Conservation (phyloP, 2,888 invertebrate species). For the Chrysolina oricalcia region DNA sequence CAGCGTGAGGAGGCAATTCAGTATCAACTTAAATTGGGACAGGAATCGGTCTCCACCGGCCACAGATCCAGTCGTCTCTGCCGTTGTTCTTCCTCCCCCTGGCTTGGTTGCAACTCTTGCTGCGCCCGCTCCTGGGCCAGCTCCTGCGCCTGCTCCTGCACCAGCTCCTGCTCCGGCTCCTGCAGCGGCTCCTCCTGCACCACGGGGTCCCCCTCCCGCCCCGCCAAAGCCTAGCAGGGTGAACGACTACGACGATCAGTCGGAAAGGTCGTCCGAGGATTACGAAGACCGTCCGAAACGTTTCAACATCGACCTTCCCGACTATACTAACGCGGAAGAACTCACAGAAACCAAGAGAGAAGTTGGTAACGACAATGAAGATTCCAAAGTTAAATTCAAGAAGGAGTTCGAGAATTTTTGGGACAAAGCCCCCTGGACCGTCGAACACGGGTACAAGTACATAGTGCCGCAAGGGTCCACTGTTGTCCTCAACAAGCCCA, state of each 20-base stretch:
- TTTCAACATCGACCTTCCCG: conserved; percentile 60
- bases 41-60: conserved; percentile 62
- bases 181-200: conserved; percentile 31
- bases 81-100: conserved; percentile 47
- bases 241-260: conserved; percentile 51
- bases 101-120: conserved; percentile 45
- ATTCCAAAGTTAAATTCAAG: conserved; percentile 57
- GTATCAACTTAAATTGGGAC: conserved; percentile 69
- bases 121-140: conserved; percentile 48
- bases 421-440: conserved; percentile 58
- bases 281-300: conserved; percentile 51
- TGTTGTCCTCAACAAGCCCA: conserved; percentile 47
- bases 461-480: conserved; percentile 54
- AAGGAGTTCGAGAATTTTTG: conserved; percentile 59
- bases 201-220: conserved; percentile 46
- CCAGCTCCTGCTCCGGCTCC: conserved; percentile 46
- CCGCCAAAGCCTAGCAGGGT: conserved; percentile 38
- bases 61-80: conserved; percentile 48
- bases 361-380: conserved; percentile 41
- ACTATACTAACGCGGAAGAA: conserved; percentile 56
- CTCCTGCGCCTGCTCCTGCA: conserved; percentile 49
- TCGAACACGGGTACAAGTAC: conserved; percentile 63
- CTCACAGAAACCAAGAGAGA: conserved; percentile 52
- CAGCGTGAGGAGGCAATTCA: conserved; percentile 67
- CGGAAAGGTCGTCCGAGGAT: conserved; percentile 44